These are phyloP conservation scores for Meriones psammophilus DNA, from an alignment of 2,797 vertebrate species.

Conservation along the genomic window DNA sequence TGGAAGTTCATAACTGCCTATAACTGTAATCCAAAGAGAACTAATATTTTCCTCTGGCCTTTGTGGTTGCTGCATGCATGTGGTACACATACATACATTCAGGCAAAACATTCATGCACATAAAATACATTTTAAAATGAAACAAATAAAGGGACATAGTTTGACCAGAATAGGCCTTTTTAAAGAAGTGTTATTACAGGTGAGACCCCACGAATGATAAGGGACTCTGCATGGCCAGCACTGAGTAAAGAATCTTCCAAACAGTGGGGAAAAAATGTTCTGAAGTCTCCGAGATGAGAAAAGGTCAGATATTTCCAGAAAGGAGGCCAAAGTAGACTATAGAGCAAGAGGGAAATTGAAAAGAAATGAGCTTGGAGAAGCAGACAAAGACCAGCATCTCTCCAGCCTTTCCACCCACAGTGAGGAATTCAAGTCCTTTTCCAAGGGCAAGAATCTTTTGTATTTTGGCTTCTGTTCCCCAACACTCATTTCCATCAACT, in stretches of 20 bases:
- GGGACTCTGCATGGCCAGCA: not conserved
- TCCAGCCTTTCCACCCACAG: not conserved
- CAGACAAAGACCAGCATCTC: not conserved
- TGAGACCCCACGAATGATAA: not conserved
- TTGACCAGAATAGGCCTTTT: slow-evolving; percentile 5
- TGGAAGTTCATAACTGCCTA: not conserved
- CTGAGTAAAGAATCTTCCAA: slow-evolving; percentile 54
- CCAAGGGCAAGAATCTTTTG: not conserved
- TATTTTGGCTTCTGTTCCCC: slow-evolving; percentile 34
- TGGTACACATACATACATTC: not conserved
- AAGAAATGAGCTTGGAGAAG: not conserved
- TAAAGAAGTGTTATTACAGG: not conserved
- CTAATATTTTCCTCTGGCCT: not conserved
- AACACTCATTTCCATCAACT: slow-evolving; percentile 43
- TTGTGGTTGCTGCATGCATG: too few relatives aligned
- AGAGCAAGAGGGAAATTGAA: slow-evolving; percentile 39
- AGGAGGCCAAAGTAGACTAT: not conserved
- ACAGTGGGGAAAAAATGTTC: slow-evolving; percentile 41
- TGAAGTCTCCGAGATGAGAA: not conserved
- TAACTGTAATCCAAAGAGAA: not conserved
- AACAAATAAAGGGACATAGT: not conserved
- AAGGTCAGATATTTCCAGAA: slow-evolving; percentile 59
- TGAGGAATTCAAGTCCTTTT: not conserved
- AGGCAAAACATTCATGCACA: not conserved
- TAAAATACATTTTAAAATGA: not conserved